A percentile compares a stretch with the other conserved stretches of the same genome.
Evolutionary conservation across 2,797 vertebrate species (phyloP).

Genomic region (Hyperoplus immaculatus): DNA sequence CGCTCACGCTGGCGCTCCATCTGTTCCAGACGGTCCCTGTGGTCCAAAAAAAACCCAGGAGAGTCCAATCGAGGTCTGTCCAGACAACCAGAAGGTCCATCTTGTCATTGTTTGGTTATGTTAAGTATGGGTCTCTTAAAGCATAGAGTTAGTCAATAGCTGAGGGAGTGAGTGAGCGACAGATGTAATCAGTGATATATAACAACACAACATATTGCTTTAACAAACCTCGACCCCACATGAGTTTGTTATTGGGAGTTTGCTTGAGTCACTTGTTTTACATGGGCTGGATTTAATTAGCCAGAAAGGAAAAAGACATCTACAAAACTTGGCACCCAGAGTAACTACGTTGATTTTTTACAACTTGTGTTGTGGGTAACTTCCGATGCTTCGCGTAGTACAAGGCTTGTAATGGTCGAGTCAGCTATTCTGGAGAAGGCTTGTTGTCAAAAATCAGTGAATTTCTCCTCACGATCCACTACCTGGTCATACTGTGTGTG

Average conservation of each 20-base stretch:
- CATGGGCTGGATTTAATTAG: neutral
- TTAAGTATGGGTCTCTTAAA: constrained; percentile 3
- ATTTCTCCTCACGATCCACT: too few relatives aligned
- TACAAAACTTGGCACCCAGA: neutral
- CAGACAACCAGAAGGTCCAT: constrained; percentile 71
- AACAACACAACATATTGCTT: neutral
- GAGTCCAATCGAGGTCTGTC: constrained; percentile 71
- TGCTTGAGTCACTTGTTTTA: neutral
- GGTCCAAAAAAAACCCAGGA: constrained; percentile 68
- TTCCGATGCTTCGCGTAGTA: neutral
- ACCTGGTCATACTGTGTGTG: too few relatives aligned
- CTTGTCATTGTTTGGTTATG: constrained; percentile 55
- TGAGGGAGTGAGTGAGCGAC: neutral
- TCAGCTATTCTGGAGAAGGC: too few relatives aligned
- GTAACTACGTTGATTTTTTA: neutral
- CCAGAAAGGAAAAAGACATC: neutral
- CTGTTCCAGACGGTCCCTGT: constrained; percentile 96
- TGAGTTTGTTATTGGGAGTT: neutral
- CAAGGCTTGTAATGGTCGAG: neutral
- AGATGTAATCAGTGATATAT: neutral
- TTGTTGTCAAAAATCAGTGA: too few relatives aligned
- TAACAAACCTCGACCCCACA: neutral
- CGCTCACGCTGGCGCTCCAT: constrained; percentile 93
- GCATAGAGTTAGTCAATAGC: constrained; percentile 23
- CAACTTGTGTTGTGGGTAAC: neutral